phyloP scores from a whole-genome alignment of 2,797 vertebrate genomes.

The Catostomus latipinnis region DNA sequence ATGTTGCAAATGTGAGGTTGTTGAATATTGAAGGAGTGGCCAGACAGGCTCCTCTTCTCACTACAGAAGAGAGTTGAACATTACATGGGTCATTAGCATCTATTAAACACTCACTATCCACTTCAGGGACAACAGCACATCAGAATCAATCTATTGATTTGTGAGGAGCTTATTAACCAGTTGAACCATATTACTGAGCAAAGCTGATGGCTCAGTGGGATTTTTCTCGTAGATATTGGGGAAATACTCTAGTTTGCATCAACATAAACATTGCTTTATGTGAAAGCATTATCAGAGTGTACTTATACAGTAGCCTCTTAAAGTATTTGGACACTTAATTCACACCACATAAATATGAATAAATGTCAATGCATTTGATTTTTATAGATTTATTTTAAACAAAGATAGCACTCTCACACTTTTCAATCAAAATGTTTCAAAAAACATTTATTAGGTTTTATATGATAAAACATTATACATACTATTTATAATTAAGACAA shows the following conservation, averaged over 20 bases:
- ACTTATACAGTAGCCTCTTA: too few species aligned
- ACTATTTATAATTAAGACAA: too few species aligned
- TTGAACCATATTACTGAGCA: conserved; percentile 27
- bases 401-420: too few species aligned
- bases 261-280: not conserved
- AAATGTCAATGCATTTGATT: too few species aligned
- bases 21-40: not conserved
- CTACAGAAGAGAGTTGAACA: conserved; percentile 19
- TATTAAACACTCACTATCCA: conserved; percentile 31
- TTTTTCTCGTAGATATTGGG: conserved; percentile 2
- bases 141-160: conserved; percentile 52
- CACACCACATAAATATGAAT: too few species aligned
- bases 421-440: too few species aligned
- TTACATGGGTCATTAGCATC: conserved; percentile 37
- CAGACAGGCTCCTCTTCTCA: conserved; percentile 18
- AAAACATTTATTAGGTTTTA: too few species aligned
- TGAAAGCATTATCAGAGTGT: too few species aligned
- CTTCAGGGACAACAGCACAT: conserved; percentile 29
- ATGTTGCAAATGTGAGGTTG: not conserved
- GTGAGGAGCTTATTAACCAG: conserved; percentile 40
- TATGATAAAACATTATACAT: too few species aligned
- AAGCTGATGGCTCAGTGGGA: conserved; percentile 3
- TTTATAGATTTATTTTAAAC: too few species aligned
- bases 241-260: conserved; percentile 1
- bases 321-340: too few species aligned